Conservation (phyloP, 1,140 invertebrate genomes). For the Littorina saxatilis region DNA sequence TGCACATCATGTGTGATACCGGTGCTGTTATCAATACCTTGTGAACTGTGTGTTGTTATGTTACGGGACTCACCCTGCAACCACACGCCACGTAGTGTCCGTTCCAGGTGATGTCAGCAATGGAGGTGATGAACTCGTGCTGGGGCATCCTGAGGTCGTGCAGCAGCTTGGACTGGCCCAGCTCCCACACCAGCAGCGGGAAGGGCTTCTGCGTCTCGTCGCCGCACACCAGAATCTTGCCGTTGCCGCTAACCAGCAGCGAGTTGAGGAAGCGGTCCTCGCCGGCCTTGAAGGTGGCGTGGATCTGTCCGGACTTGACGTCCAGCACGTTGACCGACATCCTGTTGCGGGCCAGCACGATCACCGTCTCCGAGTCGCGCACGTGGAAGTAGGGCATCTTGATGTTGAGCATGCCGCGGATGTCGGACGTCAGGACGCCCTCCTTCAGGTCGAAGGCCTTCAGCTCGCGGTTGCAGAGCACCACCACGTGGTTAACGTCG, state of each 20-base stretch:
- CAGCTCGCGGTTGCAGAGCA: slow-evolving; percentile 88
- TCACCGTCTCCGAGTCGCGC: slow-evolving; percentile 86
- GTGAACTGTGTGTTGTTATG: too few species aligned
- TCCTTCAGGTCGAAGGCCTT: slow-evolving; percentile 86
- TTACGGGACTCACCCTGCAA: slow-evolving; percentile 79
- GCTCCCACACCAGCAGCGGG: slow-evolving; percentile 91
- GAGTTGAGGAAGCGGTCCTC: slow-evolving; percentile 93
- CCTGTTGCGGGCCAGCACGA: slow-evolving; percentile 88
- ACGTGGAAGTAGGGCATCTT: slow-evolving; percentile 93
- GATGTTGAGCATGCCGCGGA: slow-evolving; percentile 93
- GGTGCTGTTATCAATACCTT: too few species aligned
- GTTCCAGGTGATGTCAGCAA: slow-evolving; percentile 91
- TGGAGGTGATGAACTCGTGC: slow-evolving; percentile 90
- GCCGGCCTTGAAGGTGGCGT: slow-evolving; percentile 82
- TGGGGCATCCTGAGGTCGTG: slow-evolving; percentile 92
- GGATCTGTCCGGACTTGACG: slow-evolving; percentile 42
- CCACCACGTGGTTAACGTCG: slow-evolving; percentile 84
- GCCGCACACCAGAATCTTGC: slow-evolving; percentile 90
- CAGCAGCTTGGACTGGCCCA: slow-evolving; percentile 87
- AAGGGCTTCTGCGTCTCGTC: slow-evolving; percentile 95
- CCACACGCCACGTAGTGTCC: slow-evolving; percentile 82
- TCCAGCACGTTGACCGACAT: slow-evolving; percentile 96
- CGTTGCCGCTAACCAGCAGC: slow-evolving; percentile 89
- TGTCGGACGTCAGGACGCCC: slow-evolving; percentile 83
- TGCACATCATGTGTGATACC: too few species aligned